A percentile compares a stretch with the other conserved stretches of the same genome.
Evolutionary conservation across 2,113 vertebrate genomes (phyloP).

Genomic region (Scopus umbretta): DNA sequence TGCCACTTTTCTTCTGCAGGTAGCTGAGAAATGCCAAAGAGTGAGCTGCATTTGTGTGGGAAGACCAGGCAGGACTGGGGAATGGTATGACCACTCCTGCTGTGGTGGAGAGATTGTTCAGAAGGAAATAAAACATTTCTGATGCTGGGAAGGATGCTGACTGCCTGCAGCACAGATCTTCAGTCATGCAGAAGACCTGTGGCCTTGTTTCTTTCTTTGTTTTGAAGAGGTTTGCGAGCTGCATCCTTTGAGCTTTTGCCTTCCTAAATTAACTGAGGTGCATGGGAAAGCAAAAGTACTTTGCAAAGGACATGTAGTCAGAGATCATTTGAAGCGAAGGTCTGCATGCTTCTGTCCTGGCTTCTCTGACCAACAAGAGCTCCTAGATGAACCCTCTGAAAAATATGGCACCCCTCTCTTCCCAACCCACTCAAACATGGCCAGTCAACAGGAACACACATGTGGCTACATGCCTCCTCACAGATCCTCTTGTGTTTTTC

Average conservation of each 20-base stretch:
- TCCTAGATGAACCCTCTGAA: neutral
- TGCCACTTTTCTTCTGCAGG: neutral
- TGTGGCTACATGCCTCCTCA: neutral
- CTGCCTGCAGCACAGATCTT: neutral
- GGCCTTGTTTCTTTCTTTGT: neutral
- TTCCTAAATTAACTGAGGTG: neutral
- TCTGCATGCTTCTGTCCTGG: neutral
- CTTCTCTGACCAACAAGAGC: neutral
- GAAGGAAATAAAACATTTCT: neutral
- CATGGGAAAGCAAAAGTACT: neutral
- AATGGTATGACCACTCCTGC: neutral
- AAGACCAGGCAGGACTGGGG: rapidly evolving
- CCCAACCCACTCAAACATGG: neutral
- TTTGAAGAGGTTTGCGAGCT: neutral
- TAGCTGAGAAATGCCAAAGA: neutral
- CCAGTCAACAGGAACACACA: rapidly evolving
- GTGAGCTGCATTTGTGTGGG: neutral
- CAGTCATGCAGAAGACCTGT: neutral
- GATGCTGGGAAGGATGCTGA: neutral
- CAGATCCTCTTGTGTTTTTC: neutral
- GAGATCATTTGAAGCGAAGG: neutral
- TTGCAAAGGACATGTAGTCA: neutral
- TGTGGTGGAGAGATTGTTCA: neutral
- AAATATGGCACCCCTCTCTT: neutral
- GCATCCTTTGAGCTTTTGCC: neutral